Evolutionary conservation across 2,888 invertebrate genomes (phyloP), one percentile per base, ranked within the genome.

Genomic region (Drosophila multiciliata): DNA sequence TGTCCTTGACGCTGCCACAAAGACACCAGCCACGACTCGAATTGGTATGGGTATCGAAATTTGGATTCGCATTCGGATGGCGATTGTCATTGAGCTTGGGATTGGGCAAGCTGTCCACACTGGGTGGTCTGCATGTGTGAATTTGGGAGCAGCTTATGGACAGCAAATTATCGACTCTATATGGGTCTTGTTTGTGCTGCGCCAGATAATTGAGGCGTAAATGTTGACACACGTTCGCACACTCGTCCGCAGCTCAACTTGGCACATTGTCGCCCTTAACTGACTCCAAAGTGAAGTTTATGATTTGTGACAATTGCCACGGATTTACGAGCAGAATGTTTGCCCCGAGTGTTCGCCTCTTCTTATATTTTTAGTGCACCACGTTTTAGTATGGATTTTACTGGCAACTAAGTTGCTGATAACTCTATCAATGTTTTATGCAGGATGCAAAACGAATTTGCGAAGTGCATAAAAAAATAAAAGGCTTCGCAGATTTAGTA

Each of bases 201-300:
- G 42, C 72, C 80, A 78, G 89, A 88, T 86, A 86, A 86, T 86
- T 86, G 85, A 90, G 85, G 67, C 85, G 81, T 90, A 90, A 86
- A 86, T 90, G 87, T 86, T 69, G 87, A 67, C 90, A 88, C 89
- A 90, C 85, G 90, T 85, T 78, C 78, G 71, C 26, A 45, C 42
- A 54, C 23, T 55, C 40, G 38, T 48, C 33, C 60, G 64, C 45
- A 53, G 9, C 62, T 15, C 29, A 50, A 55, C 50, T 58, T 45
- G 59, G 45, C 48, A 73, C 85, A 71, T 78, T 78, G 70, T 84
- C 64, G 76, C 60, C 70, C 45, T 59, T 50, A 53, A 53, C 40
- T 35, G 57, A 57, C 66, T 67, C 40, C 67, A 61, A 66, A 74
- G 20, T 61, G 53, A 20, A 48, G 55, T 66, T 76, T 71, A 78